Evolutionary conservation across 2,797 vertebrate genomes (phyloP).

Genomic region (Myripristis murdjan): DNA sequence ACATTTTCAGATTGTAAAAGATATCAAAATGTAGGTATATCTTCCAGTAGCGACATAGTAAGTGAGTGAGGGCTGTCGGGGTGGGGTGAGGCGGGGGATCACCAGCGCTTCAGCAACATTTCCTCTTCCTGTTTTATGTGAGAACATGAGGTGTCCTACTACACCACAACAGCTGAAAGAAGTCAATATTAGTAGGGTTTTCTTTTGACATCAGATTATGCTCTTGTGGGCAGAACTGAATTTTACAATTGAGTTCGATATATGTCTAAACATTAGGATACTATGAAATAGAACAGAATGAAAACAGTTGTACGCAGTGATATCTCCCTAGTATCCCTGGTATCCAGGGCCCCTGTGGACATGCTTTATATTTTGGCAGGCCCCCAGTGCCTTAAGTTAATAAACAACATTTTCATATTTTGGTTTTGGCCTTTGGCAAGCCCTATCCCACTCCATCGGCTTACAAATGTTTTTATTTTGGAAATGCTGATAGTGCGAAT

Average conservation of each 20-base stretch:
- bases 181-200: not conserved
- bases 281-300: not conserved
- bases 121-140: conserved; percentile 5
- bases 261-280: conserved; percentile 13
- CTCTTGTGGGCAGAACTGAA: conserved; percentile 7
- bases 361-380: conserved; percentile 12
- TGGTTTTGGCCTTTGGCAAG: not conserved
- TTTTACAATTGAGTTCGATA: not conserved
- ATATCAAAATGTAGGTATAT: conserved; percentile 48
- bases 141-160: not conserved
- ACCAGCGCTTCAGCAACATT: not conserved
- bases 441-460: not conserved
- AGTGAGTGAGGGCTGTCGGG: not conserved
- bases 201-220: conserved; percentile 26
- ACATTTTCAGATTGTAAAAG: conserved; percentile 73
- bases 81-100: not conserved
- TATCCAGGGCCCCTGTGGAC: not conserved
- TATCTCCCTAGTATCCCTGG: conserved; percentile 9
- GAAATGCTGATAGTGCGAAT: not conserved
- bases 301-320: not conserved
- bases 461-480: conserved; percentile 4
- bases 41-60: not conserved
- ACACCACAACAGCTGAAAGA: not conserved
- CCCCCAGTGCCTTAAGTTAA: not conserved
- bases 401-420: conserved; percentile 7